Evolutionary conservation across 2,888 invertebrate genomes (phyloP).

Genomic region (Tetragonisca angustula): DNA sequence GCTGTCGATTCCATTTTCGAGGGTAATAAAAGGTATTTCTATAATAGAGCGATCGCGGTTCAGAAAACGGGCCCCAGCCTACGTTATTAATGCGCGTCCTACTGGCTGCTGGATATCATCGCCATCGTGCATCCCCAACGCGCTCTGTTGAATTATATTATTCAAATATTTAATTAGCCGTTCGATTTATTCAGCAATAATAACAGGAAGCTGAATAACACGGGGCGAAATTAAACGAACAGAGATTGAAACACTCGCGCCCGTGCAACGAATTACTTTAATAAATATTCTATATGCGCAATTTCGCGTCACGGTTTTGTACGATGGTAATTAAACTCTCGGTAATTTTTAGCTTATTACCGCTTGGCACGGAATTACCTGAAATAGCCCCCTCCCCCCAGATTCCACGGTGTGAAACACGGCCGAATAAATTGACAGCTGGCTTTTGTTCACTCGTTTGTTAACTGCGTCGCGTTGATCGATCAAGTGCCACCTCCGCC

Average conservation of each 20-base stretch:
- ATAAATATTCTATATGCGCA: constrained; percentile 12
- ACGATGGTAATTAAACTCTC: constrained; percentile 20
- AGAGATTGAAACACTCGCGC: background rate
- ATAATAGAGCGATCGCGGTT: background rate
- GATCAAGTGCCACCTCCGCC: background rate
- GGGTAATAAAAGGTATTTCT: background rate
- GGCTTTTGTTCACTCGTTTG: background rate
- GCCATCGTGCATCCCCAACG: background rate
- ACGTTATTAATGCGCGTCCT: constrained; percentile 17
- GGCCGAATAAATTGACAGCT: background rate
- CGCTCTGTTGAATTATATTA: constrained; percentile 21
- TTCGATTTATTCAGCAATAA: constrained; percentile 29
- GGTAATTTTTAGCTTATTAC: constrained; percentile 1
- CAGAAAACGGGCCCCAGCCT: background rate
- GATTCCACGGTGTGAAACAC: background rate
- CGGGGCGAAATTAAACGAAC: constrained; percentile 5
- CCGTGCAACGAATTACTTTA: constrained; percentile 8
- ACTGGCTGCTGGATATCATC: background rate
- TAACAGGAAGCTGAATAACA: background rate
- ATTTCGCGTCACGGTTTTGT: constrained; percentile 3
- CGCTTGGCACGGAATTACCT: background rate
- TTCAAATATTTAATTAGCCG: constrained; percentile 35
- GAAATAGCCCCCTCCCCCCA: background rate
- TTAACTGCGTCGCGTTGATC: background rate
- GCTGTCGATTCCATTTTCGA: background rate